Base-by-base conservation (phyloP, 2,888 invertebrate species). In the Sarcophaga variegata region DNA sequence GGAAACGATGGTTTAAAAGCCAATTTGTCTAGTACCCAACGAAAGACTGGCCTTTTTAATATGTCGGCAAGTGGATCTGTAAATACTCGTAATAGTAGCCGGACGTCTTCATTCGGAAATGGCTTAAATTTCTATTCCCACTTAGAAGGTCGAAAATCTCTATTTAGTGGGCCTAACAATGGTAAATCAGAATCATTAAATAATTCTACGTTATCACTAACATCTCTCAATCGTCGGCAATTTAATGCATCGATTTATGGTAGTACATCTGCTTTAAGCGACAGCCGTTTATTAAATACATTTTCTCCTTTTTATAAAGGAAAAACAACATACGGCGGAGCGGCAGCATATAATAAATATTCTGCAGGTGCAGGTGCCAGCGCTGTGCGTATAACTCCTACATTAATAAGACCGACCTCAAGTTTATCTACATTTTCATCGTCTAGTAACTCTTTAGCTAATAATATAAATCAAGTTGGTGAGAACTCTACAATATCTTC, bases 291-390 rank as follows among this genome's bases (percentile, higher is more conserved):
- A 54, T 81, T 91, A 27, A 91, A 91, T 82, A 91, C 90, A 71
- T 91, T 91, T 70, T 97, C 97, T 2, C 96, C 97, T 17, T 97
- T 97, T 92, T 97, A 97, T 91, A 94, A 94, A 88, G 97, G 97
- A 37, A 94, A 95, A 86, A 97, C 96, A 2, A 95, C 95, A 88
- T 97, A 96, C 92, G 97, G 97, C 3, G 97, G 97, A 63, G 96
- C 96, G 17, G 94, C 95, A 17, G 95, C 95, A 1, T 95, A 95
- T 88, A 94, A 94, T 93, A 93, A 89, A 93, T 83, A 90, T 86
- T 81, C 88, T n/a, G 77, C 88, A 83, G 82, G 89, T 87, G 81
- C 86, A 66, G 88, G 89, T 25, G 87, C 88, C 59, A 89, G 81
- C 80, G 74, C 84, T 64, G 88, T 90, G 20, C 89, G 91, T 62